Evolutionary conservation across 1,140 invertebrate genomes (phyloP).

Genomic region (Asbolus verrucosus): DNA sequence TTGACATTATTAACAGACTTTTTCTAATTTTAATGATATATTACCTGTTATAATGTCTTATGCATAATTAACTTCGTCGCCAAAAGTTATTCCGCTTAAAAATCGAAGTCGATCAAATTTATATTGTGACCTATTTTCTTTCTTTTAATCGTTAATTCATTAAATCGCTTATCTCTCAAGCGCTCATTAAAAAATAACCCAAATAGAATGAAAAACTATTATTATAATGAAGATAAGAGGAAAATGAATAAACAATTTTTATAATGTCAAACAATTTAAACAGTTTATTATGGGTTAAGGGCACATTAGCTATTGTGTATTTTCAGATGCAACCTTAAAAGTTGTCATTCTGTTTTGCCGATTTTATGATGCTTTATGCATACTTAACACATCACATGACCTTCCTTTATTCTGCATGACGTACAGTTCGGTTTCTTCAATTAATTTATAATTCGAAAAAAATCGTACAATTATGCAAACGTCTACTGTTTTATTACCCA

Average conservation of each 20-base stretch:
- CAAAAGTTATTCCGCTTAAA: too few relatives aligned
- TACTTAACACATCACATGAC: slow-evolving; percentile 7
- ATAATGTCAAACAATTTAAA: slow-evolving; percentile 1
- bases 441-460: too few relatives aligned
- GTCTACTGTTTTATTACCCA: slow-evolving; percentile 29
- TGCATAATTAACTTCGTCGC: too few relatives aligned
- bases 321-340: slow-evolving; percentile 4
- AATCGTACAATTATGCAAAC: too few relatives aligned
- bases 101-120: too few relatives aligned
- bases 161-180: too few relatives aligned
- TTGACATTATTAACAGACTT: slow-evolving; percentile 28
- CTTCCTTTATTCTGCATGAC: too few relatives aligned
- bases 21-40: slow-evolving; percentile 39
- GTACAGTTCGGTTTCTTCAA: too few relatives aligned
- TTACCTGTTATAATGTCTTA: slow-evolving; percentile 22
- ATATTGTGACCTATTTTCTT: too few relatives aligned
- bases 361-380: slow-evolving; percentile 17
- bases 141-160: too few relatives aligned
- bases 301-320: slow-evolving; percentile 13
- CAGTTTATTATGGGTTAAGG: slow-evolving; percentile 21
- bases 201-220: not conserved
- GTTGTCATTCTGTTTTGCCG: slow-evolving; percentile 16
- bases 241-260: slow-evolving; percentile 1
- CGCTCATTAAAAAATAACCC: not conserved
- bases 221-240: not conserved